Percentiles rank a stretch among this genome's conserved stretches.
Conservation (phyloP, 2,797 vertebrate species). For the Meriones psammophilus region DNA sequence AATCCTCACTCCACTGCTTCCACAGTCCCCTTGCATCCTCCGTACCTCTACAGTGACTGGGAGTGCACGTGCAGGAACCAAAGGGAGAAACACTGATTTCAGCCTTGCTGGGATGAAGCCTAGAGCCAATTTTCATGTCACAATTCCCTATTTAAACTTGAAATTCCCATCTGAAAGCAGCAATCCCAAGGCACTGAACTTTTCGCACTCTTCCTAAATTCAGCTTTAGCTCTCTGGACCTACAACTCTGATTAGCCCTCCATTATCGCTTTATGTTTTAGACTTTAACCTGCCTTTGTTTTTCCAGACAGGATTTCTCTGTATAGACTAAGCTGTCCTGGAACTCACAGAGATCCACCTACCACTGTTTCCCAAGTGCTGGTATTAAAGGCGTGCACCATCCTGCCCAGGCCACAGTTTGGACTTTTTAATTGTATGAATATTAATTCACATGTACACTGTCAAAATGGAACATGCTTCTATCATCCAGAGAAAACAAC, state of each 20-base stretch:
- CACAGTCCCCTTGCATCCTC: neutral
- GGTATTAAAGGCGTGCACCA: neutral
- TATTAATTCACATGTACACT: neutral
- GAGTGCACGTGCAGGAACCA: neutral
- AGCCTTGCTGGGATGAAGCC: neutral
- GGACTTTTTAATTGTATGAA: neutral
- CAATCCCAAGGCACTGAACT: neutral
- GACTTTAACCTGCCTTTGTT: neutral
- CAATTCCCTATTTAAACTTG: neutral
- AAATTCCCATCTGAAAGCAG: neutral
- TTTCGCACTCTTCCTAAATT: neutral
- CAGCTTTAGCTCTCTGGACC: neutral
- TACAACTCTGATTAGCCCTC: neutral
- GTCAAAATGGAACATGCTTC: neutral
- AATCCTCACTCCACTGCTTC: neutral
- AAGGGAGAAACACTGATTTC: neutral
- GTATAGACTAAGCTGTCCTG: neutral
- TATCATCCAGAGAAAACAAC: neutral
- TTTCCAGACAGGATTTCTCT: neutral
- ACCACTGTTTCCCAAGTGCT: neutral
- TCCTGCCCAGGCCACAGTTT: neutral
- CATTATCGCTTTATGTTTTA: neutral
- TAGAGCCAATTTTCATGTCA: neutral
- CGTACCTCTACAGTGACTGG: no score
- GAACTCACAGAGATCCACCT: neutral